These are phyloP conservation scores for Leiothrix lutea DNA, from an alignment of 2,113 vertebrate genomes.

Conservation along the genomic window DNA sequence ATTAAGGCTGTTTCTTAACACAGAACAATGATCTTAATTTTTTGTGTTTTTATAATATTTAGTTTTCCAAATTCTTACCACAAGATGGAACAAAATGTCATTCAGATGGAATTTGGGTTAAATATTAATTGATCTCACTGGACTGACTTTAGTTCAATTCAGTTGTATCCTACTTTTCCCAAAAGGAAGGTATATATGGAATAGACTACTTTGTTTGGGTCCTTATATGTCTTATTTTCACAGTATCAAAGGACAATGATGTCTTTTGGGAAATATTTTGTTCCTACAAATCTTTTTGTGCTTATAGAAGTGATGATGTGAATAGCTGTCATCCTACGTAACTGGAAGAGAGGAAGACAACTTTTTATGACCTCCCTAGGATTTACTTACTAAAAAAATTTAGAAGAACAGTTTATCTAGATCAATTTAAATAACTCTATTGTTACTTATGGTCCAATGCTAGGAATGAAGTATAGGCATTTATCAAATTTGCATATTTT, in stretches of 20 bases:
- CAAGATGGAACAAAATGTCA: neutral
- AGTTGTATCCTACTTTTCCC: neutral
- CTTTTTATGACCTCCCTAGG: neutral
- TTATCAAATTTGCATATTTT: neutral
- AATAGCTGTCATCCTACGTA: neutral
- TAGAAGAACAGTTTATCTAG: neutral
- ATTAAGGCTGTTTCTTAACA: neutral
- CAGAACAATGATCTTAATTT: neutral
- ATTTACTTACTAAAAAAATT: neutral
- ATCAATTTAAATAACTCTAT: neutral
- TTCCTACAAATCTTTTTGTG: neutral
- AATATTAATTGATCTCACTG: neutral
- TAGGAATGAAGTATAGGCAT: neutral
- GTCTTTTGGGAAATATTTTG: neutral
- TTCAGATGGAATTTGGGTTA: neutral
- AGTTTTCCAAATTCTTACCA: neutral
- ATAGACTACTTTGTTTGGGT: neutral
- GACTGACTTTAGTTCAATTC: neutral
- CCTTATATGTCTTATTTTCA: neutral
- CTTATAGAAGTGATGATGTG: neutral
- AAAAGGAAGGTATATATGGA: neutral
- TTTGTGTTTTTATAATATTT: neutral
- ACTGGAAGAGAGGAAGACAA: neutral
- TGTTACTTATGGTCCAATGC: neutral
- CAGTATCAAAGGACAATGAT: neutral